phyloP scores from a whole-genome alignment of 2,888 invertebrate genomes.

The Melieria omissa region DNA sequence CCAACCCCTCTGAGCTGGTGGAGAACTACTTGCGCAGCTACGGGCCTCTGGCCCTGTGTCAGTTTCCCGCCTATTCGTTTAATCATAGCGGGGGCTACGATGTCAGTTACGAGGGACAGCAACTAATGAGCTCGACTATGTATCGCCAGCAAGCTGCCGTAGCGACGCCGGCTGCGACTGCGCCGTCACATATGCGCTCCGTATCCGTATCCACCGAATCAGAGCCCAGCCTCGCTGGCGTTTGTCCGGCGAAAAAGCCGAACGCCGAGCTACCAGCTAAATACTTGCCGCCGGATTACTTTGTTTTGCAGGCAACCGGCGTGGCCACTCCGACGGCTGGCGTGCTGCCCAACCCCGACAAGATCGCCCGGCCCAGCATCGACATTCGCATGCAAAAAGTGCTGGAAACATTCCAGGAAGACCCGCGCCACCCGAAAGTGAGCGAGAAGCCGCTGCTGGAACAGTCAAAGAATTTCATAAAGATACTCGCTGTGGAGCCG shows the following conservation, averaged over 20 bases:
- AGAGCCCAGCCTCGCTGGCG: slow-evolving; percentile 37
- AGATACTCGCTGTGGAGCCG: slow-evolving; percentile 19
- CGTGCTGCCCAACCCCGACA: slow-evolving; percentile 16
- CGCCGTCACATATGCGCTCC: slow-evolving; percentile 24
- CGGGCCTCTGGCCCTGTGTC: slow-evolving; percentile 30
- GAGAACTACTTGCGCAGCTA: slow-evolving; percentile 42
- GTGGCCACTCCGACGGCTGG: slow-evolving; percentile 17
- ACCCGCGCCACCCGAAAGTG: slow-evolving; percentile 24
- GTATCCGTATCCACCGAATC: slow-evolving; percentile 45
- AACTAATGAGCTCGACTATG: not conserved
- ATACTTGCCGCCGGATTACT: slow-evolving; percentile 36
- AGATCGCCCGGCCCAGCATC: slow-evolving; percentile 33
- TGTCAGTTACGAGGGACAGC: not conserved
- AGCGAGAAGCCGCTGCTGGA: slow-evolving; percentile 25
- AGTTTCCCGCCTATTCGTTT: slow-evolving; percentile 36
- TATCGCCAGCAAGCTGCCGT: not conserved
- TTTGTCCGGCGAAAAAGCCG: not conserved
- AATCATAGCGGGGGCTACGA: slow-evolving; percentile 8
- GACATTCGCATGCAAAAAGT: slow-evolving; percentile 47
- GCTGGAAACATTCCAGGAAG: slow-evolving; percentile 44
- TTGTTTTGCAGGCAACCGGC: slow-evolving; percentile 41
- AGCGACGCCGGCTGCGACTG: not conserved
- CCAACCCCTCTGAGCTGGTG: slow-evolving; percentile 33
- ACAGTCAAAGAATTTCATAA: slow-evolving; percentile 33
- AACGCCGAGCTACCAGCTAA: slow-evolving; percentile 12